Evolutionary conservation across 64 coral and sea anemone genomes (phyloP), one percentile per base, ranked within the genome.

Genomic region (Montipora foliosa): DNA sequence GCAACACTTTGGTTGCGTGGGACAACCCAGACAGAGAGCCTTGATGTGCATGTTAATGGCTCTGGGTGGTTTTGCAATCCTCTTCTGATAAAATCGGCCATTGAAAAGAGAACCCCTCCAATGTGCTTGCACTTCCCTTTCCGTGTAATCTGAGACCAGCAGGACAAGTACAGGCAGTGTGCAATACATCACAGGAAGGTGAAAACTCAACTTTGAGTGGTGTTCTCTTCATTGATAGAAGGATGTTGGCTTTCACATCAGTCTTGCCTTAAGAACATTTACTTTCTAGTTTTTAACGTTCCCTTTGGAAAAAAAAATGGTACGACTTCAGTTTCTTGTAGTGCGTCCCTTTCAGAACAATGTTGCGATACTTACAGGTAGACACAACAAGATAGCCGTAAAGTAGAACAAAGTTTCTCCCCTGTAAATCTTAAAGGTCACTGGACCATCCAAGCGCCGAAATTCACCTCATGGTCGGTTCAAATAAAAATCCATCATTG

Each of bases 241-340:
- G 46, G 12, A 95, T 81, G 46, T 14, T 47, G 11, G 90, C 95
- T 89, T 93, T 96, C n/a, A 93, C 86, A 70, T 92, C 84, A 13
- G 58, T 84, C 5, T 88, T 82, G 22, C 76, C 68, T 17, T 71
- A 49, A 62, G 59, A 75, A 74, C 49, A 69, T 46, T 81, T 88
- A 5, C 60, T 79, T 73, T 96, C 77, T 3, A 96, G 48, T 12
- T 44, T 13, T 53, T 89, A 0, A 96, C 89, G 72, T 92, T 90
- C 4, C 86, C 95, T 77, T 96, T 84, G 29, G 47, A 75, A 87
- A 53, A 91, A 95, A 75, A 95, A 95, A 25, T 95, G 93, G 59
- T 91, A 95, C 9, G 87, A 75, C 68, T 87, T 95, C 51, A 95
- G 12, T 44, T 91, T 95, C 21, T 95, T 95, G 59, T 87, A 95